A percentile compares a stretch with the other conserved stretches of the same genome.
Evolutionary conservation across 2,113 vertebrate species (phyloP).

Genomic region (Callaeas wilsoni): DNA sequence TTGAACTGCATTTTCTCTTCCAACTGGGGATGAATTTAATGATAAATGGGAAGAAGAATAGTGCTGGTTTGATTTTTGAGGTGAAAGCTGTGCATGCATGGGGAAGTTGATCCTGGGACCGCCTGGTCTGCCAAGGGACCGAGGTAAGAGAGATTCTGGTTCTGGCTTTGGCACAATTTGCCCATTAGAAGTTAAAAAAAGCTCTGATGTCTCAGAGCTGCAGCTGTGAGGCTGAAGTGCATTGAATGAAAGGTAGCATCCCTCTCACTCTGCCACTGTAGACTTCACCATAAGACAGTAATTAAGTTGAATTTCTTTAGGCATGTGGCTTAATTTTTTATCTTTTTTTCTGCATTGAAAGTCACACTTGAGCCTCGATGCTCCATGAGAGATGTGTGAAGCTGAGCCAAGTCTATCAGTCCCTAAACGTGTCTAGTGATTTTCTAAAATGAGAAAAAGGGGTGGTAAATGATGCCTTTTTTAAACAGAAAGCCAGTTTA

Average conservation of each 20-base stretch:
- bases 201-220: neutral
- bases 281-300: neutral
- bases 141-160: neutral
- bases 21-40: neutral
- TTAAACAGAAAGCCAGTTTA: neutral
- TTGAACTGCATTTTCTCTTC: neutral
- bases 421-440: neutral
- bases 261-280: neutral
- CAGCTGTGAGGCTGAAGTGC: neutral
- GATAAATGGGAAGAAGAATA: neutral
- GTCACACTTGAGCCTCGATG: neutral
- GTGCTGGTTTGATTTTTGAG: neutral
- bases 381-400: neutral
- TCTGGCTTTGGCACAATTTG: neutral
- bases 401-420: slow-evolving; percentile 35
- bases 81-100: neutral
- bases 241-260: neutral
- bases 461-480: neutral
- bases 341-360: neutral
- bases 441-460: slow-evolving; percentile 14
- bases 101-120: neutral
- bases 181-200: neutral
- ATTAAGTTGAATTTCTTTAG: neutral
- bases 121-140: neutral
- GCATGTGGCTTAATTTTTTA: neutral